Evolutionary conservation across 2,888 invertebrate genomes (phyloP).

Genomic region (Linyphia triangularis): DNA sequence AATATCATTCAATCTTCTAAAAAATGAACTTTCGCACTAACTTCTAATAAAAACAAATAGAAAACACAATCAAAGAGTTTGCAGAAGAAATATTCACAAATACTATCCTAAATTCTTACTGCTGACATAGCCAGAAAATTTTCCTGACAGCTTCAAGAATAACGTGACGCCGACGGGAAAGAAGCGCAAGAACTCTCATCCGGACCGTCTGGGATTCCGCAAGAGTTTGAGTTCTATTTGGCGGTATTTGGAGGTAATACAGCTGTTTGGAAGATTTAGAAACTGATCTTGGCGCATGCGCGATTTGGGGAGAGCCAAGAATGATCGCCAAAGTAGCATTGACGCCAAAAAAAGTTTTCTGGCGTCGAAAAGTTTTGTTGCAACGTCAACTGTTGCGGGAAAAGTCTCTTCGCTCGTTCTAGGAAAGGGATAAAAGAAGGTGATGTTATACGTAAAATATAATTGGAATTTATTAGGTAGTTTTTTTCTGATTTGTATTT

Average conservation of each 20-base stretch:
- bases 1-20: too few relatives aligned
- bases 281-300: slow-evolving; percentile 48
- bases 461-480: too few relatives aligned
- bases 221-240: slow-evolving; percentile 41
- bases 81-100: too few relatives aligned
- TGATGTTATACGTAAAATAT: background rate
- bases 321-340: slow-evolving; percentile 14
- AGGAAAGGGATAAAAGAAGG: background rate
- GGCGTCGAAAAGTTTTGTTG: slow-evolving; percentile 14
- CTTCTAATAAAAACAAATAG: too few relatives aligned
- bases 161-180: slow-evolving; percentile 26
- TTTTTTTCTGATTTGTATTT: too few relatives aligned
- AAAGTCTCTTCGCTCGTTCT: background rate
- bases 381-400: slow-evolving; percentile 20
- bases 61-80: too few relatives aligned
- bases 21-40: too few relatives aligned
- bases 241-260: slow-evolving; percentile 39
- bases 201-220: slow-evolving; percentile 16
- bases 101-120: too few relatives aligned
- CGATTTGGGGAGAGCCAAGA: slow-evolving; percentile 1
- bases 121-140: too few relatives aligned
- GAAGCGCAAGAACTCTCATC: slow-evolving; percentile 11
- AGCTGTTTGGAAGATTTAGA: slow-evolving; percentile 50
- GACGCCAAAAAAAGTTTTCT: slow-evolving; percentile 36
- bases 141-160: background rate